phyloP scores from a whole-genome alignment of 2,888 invertebrate species.

The Mycalesis mineus region DNA sequence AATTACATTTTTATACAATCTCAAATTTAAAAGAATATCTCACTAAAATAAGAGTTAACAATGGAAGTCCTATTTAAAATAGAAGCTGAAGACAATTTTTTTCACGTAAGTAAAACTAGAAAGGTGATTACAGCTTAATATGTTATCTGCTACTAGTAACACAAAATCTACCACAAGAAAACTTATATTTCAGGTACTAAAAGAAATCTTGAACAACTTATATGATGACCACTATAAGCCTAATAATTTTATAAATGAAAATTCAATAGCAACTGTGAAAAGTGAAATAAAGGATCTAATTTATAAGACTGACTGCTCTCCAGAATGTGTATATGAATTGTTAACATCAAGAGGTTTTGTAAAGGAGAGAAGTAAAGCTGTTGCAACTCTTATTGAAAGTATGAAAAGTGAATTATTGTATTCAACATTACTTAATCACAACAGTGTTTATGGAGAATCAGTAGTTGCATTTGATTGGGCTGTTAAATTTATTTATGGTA shows the following conservation, averaged over 20 bases:
- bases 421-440: conserved; percentile 41
- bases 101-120: conserved; percentile 36
- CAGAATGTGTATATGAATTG: conserved; percentile 33
- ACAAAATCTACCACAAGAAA: neutral
- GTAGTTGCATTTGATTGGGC: conserved; percentile 51
- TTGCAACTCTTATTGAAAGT: conserved; percentile 37
- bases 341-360: conserved; percentile 37
- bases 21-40: too few relatives aligned
- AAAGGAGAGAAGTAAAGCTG: conserved; percentile 36
- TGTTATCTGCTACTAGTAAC: neutral
- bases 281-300: conserved; percentile 43
- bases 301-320: conserved; percentile 38
- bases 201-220: conserved; percentile 40
- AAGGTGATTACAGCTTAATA: neutral
- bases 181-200: conserved; percentile 38
- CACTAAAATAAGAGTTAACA: neutral
- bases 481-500: conserved; percentile 53
- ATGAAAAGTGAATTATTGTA: conserved; percentile 42
- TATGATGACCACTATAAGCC: conserved; percentile 28
- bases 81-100: conserved; percentile 31
- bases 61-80: conserved; percentile 24
- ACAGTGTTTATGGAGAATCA: conserved; percentile 47
- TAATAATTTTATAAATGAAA: conserved; percentile 16
- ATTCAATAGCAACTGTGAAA: conserved; percentile 32
- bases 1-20: too few relatives aligned